Conservation (phyloP, 2,113 vertebrate genomes). For the Pampusana beccarii region DNA sequence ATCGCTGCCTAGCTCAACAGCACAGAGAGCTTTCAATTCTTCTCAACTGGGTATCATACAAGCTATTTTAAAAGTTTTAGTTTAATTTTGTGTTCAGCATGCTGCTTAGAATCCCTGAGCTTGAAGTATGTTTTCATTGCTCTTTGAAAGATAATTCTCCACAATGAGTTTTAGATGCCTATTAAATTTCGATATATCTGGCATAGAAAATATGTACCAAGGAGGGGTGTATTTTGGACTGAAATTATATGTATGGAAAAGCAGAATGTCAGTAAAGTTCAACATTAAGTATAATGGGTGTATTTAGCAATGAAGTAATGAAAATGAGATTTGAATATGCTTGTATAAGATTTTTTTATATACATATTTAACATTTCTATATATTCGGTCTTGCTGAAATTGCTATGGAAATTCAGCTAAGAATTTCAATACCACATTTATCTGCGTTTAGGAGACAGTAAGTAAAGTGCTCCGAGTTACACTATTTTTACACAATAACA, state of each 20-base stretch:
- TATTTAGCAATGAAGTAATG: neutral
- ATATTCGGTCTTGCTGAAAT: neutral
- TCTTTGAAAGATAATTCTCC: neutral
- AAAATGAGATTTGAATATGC: neutral
- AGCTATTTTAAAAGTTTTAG: neutral
- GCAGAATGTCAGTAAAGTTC: neutral
- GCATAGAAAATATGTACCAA: neutral
- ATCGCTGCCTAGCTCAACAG: neutral
- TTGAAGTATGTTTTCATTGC: neutral
- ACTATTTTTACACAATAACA: neutral
- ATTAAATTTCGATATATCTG: neutral
- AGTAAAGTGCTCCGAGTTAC: slow-evolving; percentile 22
- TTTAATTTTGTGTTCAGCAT: neutral
- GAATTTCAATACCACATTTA: neutral
- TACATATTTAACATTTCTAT: neutral
- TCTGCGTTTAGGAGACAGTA: slow-evolving; percentile 30
- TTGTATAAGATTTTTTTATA: neutral
- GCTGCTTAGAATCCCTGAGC: neutral
- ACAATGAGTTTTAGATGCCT: neutral
- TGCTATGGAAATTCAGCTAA: neutral
- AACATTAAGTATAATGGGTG: neutral
- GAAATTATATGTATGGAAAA: neutral
- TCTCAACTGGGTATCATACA: neutral
- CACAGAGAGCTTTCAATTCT: neutral
- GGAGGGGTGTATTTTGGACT: neutral